Evolutionary conservation across 2,797 vertebrate species (phyloP).

Genomic region (Hybognathus amarus): DNA sequence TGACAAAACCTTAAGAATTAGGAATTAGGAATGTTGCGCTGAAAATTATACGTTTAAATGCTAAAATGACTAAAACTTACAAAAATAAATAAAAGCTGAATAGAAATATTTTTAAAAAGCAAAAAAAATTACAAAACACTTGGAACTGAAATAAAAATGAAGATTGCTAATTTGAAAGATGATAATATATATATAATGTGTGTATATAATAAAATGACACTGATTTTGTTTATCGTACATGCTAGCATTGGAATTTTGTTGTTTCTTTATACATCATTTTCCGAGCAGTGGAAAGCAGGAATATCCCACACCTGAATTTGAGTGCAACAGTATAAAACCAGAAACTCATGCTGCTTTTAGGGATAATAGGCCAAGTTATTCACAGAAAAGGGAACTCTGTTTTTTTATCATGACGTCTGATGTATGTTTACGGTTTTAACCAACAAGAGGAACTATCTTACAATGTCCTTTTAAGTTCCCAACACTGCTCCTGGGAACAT

Average conservation of each 20-base stretch:
- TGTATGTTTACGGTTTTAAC: background rate
- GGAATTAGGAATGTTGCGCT: background rate
- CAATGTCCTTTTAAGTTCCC: background rate
- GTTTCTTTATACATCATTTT: background rate
- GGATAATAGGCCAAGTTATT: background rate
- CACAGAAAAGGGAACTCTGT: background rate
- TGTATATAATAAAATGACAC: background rate
- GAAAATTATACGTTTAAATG: background rate
- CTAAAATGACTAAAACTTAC: background rate
- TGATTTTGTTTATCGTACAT: background rate
- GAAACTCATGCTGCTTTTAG: background rate
- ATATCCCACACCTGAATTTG: background rate
- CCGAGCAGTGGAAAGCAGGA: background rate
- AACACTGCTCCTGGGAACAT: background rate
- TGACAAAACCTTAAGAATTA: background rate
- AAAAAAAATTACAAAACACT: background rate
- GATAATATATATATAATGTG: background rate
- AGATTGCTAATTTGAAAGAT: background rate
- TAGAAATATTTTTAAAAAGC: background rate
- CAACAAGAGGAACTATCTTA: background rate
- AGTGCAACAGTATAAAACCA: background rate
- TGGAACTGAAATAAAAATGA: background rate
- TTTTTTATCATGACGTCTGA: background rate
- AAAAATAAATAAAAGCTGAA: background rate
- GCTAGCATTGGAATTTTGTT: no score